These are phyloP conservation scores for Rhopalosiphum maidis DNA, from an alignment of 1,140 invertebrate genomes.

Conservation along the genomic window DNA sequence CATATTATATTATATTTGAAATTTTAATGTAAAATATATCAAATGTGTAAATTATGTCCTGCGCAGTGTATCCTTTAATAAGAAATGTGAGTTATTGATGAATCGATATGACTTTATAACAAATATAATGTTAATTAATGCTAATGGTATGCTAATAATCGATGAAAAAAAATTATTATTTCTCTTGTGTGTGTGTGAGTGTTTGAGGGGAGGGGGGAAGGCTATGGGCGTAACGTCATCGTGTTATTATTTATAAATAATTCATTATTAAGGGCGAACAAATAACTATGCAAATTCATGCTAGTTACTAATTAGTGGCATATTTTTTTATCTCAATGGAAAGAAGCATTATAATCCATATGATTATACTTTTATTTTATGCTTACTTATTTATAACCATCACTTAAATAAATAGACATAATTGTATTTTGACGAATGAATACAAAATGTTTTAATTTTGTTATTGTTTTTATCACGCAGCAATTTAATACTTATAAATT, in stretches of 20 bases:
- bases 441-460: background rate
- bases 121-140: background rate
- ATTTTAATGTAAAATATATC: background rate
- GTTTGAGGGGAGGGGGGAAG: too few species aligned
- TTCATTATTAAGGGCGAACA: background rate
- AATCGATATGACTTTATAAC: background rate
- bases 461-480: conserved; percentile 60
- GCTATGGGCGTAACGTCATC: too few species aligned
- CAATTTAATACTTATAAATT: conserved; percentile 70
- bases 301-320: background rate
- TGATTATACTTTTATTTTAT: background rate
- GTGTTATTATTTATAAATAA: background rate
- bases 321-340: background rate
- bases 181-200: background rate
- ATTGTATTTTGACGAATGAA: background rate
- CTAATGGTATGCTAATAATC: background rate
- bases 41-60: background rate
- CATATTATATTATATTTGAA: background rate
- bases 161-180: background rate
- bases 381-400: background rate
- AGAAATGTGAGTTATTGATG: background rate
- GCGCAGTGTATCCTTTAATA: background rate
- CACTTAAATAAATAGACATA: background rate
- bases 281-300: background rate
- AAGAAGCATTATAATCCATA: background rate